phyloP scores from a whole-genome alignment of 2,113 vertebrate genomes.

The Herpetotheres cachinnans region DNA sequence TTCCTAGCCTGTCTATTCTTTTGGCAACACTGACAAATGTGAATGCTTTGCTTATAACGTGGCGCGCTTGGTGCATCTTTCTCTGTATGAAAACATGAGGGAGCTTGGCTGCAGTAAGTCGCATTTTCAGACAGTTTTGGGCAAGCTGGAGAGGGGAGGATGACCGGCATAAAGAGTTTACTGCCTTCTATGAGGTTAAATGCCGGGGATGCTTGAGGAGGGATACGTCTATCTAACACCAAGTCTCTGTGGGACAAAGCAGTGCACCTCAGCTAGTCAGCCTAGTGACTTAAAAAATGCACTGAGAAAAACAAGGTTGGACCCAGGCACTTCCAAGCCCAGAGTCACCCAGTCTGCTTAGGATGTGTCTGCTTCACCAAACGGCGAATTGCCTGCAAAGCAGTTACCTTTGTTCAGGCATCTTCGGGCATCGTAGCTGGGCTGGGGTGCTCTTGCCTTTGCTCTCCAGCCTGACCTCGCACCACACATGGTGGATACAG shows the following conservation, averaged over 20 bases:
- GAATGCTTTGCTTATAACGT: neutral
- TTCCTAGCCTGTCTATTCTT: neutral
- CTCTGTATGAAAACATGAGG: neutral
- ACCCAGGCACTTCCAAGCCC: neutral
- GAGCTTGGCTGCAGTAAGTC: neutral
- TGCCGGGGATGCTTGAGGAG: neutral
- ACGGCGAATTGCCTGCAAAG: neutral
- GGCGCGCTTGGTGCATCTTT: rapidly evolving
- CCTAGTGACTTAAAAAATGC: neutral
- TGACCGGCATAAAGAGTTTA: neutral
- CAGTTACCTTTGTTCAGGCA: neutral
- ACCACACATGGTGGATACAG: rapidly evolving
- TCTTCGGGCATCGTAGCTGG: neutral
- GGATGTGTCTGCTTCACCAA: neutral
- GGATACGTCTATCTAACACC: neutral
- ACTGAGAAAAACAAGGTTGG: neutral
- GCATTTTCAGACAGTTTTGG: neutral
- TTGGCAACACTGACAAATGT: neutral
- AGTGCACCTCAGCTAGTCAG: neutral
- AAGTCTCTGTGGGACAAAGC: rapidly evolving
- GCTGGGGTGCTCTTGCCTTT: neutral
- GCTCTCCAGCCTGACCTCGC: neutral
- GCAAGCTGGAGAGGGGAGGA: neutral
- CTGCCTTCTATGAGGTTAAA: neutral
- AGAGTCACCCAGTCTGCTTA: neutral